Conservation (phyloP, 2,797 vertebrate genomes). For the Lates japonicus region DNA sequence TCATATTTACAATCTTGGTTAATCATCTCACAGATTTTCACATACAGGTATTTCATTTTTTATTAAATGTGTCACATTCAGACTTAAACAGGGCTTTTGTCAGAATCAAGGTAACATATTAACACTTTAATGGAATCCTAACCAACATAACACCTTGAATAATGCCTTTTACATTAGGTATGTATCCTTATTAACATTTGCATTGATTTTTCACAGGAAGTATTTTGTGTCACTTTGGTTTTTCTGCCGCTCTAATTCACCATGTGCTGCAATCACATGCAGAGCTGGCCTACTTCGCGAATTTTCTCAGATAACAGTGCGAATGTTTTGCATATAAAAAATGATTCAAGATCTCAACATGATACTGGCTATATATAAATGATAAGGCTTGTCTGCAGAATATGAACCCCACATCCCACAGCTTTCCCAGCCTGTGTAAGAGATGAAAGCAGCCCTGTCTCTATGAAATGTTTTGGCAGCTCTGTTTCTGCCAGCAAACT, state of each 20-base stretch:
- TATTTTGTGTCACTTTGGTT: conserved; percentile 18
- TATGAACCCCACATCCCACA: conserved; percentile 79
- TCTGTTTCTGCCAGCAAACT: conserved; percentile 82
- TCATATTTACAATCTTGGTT: background rate
- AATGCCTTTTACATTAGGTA: background rate
- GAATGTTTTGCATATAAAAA: conserved; percentile 81
- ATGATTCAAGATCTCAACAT: conserved; percentile 76
- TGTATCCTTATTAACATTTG: conserved; percentile 16
- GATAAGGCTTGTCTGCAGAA: conserved; percentile 84
- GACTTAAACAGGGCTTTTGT: background rate
- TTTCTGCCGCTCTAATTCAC: conserved; percentile 45
- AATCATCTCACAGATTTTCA: background rate
- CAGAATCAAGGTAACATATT: background rate
- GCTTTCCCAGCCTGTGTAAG: conserved; percentile 80
- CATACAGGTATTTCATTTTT: background rate
- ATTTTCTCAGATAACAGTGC: conserved; percentile 68
- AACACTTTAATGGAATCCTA: background rate
- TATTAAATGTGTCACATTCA: background rate
- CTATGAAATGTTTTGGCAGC: conserved; percentile 83
- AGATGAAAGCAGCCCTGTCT: conserved; percentile 85
- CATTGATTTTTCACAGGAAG: conserved; percentile 7
- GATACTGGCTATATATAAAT: conserved; percentile 85
- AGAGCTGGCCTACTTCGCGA: conserved; percentile 71
- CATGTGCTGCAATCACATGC: conserved; percentile 51
- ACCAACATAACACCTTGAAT: background rate